Evolutionary conservation across 2,113 vertebrate species (phyloP).

Genomic region (Dasyurus viverrinus): DNA sequence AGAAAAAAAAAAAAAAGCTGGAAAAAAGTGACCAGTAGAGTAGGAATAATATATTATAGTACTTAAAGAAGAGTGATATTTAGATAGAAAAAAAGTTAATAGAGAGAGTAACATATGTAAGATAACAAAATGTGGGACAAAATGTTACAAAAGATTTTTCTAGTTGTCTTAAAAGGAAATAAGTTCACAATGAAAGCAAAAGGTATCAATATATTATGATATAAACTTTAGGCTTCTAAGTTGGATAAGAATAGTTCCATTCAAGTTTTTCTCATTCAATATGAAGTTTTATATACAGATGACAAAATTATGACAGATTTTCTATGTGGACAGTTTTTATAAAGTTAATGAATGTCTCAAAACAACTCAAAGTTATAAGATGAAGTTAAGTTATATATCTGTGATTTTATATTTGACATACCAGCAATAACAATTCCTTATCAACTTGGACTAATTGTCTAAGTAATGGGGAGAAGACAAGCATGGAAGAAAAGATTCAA

Average conservation of each 20-base stretch:
- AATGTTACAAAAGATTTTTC: background rate
- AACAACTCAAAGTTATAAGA: constrained; percentile 31
- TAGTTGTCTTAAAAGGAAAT: background rate
- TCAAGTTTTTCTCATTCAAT: background rate
- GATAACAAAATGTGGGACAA: background rate
- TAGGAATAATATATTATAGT: background rate
- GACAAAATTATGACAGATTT: constrained; percentile 17
- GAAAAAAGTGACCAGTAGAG: background rate
- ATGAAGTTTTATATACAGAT: background rate
- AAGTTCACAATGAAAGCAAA: background rate
- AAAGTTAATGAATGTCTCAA: constrained; percentile 41
- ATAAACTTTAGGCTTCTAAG: background rate
- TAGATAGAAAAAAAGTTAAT: background rate
- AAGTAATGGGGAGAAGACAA: background rate
- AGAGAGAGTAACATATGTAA: background rate
- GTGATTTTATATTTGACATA: constrained; percentile 14
- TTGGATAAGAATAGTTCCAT: background rate
- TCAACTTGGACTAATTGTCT: constrained; percentile 28
- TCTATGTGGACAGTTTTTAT: constrained; percentile 27
- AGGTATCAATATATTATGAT: background rate
- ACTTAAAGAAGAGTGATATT: background rate
- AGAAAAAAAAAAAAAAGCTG: background rate
- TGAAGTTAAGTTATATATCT: constrained; percentile 31
- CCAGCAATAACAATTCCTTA: background rate
- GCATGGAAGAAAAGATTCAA: constrained; percentile 40